Evolutionary conservation across 2,113 vertebrate species (phyloP).

Genomic region (Gambusia holbrooki): DNA sequence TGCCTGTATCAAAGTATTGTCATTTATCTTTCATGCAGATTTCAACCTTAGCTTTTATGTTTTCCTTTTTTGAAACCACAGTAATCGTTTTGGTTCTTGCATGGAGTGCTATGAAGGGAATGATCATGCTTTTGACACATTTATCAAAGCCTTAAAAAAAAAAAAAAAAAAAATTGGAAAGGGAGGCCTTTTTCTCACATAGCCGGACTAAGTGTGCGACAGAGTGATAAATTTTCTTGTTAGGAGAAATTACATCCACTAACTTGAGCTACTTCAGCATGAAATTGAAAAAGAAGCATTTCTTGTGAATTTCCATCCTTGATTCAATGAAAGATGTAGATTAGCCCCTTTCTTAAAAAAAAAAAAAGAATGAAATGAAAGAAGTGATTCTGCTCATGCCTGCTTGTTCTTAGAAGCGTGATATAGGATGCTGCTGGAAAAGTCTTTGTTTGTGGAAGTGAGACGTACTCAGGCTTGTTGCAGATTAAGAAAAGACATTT

Average conservation of each 20-base stretch:
- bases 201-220: constrained; percentile 90
- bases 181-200: constrained; percentile 79
- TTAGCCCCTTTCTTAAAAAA: constrained; percentile 77
- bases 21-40: constrained; percentile 73
- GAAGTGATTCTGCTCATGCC: constrained; percentile 77
- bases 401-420: constrained; percentile 79
- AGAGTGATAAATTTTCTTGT: constrained; percentile 99
- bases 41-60: constrained; percentile 62
- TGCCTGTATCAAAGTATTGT: constrained; percentile 46
- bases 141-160: constrained; percentile 86
- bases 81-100: constrained; percentile 81
- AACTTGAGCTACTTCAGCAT: constrained; percentile 99
- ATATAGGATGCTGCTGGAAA: constrained; percentile 72
- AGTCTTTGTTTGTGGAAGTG: constrained; percentile 78
- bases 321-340: constrained; percentile 96
- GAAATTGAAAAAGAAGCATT: constrained; percentile 99
- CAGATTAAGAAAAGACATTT: constrained; percentile 54
- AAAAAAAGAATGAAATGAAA: constrained; percentile 74
- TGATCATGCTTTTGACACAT: constrained; percentile 86
- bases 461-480: constrained; percentile 72
- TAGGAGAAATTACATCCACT: constrained; percentile 98
- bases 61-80: constrained; percentile 75
- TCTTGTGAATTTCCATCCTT: constrained; percentile 99
- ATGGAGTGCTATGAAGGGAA: constrained; percentile 80
- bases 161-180: constrained; percentile 38